These are phyloP conservation scores for Pygoscelis adeliae DNA, from an alignment of 2,113 vertebrate species.

Conservation along the genomic window DNA sequence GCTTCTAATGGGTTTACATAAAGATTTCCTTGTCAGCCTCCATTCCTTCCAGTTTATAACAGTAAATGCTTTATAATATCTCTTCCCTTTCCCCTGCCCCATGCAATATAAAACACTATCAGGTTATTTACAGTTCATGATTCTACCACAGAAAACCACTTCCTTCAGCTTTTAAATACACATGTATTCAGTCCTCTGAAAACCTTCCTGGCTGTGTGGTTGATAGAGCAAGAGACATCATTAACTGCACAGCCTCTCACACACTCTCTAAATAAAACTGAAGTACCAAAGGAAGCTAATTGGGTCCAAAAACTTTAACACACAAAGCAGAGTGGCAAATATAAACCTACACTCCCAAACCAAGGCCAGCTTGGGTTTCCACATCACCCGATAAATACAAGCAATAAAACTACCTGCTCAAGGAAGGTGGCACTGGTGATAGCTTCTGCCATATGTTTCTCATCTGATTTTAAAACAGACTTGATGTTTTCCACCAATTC, in stretches of 20 bases:
- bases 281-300: neutral
- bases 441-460: conserved; percentile 86
- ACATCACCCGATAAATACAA: neutral
- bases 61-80: neutral
- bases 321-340: neutral
- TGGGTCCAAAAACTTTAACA: neutral
- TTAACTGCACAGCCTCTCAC: neutral
- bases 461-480: conserved; percentile 83
- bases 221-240: neutral
- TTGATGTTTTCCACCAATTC: conserved; percentile 85
- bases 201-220: neutral
- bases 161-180: neutral
- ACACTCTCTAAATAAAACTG: neutral
- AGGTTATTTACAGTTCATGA: neutral
- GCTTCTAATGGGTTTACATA: neutral
- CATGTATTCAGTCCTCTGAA: neutral
- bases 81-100: neutral
- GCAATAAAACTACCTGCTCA: conserved; percentile 74
- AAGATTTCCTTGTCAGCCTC: neutral
- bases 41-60: neutral
- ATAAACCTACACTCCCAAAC: neutral
- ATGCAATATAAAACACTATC: neutral
- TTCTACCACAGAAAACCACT: neutral
- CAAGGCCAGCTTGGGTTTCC: neutral
- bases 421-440: conserved; percentile 83